These are phyloP conservation scores for Metallyticus violacea DNA, from an alignment of 2,888 invertebrate species.

Conservation along the genomic window DNA sequence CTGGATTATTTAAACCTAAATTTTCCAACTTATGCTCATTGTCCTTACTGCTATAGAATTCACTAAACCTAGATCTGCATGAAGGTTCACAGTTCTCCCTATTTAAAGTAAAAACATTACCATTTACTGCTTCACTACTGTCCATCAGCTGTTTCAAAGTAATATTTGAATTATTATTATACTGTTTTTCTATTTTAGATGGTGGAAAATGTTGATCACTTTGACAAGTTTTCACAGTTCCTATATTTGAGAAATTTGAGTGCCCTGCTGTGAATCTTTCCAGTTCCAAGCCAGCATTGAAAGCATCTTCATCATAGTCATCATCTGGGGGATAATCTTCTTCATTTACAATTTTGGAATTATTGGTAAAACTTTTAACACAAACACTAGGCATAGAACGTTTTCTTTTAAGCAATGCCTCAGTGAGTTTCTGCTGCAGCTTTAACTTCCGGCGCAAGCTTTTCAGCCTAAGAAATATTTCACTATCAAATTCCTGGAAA, in stretches of 20 bases:
- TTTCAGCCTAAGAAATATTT: slow-evolving; percentile 50
- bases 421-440: slow-evolving; percentile 51
- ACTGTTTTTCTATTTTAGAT: background rate
- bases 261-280: background rate
- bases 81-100: background rate
- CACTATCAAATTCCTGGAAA: slow-evolving; percentile 59
- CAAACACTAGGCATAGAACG: background rate
- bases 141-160: background rate
- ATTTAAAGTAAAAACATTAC: background rate
- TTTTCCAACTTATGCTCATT: background rate
- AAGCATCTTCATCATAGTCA: background rate
- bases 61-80: background rate
- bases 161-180: background rate
- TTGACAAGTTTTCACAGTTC: background rate
- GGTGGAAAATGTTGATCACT: background rate
- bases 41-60: background rate
- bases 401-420: slow-evolving; percentile 40
- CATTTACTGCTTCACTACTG: too few species aligned
- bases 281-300: background rate
- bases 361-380: background rate
- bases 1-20: background rate
- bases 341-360: background rate
- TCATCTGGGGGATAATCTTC: background rate
- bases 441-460: slow-evolving; percentile 58
- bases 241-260: background rate